Evolutionary conservation across 2,797 vertebrate species (phyloP).

Genomic region (Chaetophractus vellerosus): DNA sequence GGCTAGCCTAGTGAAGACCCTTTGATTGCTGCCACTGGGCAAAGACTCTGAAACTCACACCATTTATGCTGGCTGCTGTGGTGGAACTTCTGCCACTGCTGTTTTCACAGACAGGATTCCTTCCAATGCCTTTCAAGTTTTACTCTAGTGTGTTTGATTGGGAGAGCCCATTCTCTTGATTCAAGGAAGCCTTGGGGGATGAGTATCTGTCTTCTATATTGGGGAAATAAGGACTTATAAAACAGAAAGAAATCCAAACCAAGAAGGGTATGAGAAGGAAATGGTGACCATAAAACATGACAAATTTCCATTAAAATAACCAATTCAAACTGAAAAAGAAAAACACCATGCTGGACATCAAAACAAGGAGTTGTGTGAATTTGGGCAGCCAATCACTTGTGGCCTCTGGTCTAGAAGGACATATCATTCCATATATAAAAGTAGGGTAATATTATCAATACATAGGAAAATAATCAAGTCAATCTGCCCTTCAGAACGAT

Average conservation of each 20-base stretch:
- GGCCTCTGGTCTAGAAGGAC: neutral
- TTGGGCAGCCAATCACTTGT: neutral
- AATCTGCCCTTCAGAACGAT: neutral
- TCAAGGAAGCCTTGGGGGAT: neutral
- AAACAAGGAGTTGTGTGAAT: neutral
- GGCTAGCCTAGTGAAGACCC: neutral
- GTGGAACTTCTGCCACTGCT: neutral
- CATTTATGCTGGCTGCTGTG: neutral
- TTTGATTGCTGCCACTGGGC: neutral
- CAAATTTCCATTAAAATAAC: neutral
- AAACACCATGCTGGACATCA: neutral
- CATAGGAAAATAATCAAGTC: neutral
- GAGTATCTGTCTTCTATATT: neutral
- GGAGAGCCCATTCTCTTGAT: neutral
- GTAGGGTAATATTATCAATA: neutral
- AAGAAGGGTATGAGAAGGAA: neutral
- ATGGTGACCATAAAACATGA: neutral
- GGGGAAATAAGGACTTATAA: neutral
- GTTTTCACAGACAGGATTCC: neutral
- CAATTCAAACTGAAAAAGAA: conserved; percentile 30
- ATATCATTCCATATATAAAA: neutral
- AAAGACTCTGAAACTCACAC: neutral
- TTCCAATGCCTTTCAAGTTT: neutral
- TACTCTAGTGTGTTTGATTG: neutral
- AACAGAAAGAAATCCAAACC: neutral